Conservation (phyloP, 2,888 invertebrate species). For the Nineta flava region DNA sequence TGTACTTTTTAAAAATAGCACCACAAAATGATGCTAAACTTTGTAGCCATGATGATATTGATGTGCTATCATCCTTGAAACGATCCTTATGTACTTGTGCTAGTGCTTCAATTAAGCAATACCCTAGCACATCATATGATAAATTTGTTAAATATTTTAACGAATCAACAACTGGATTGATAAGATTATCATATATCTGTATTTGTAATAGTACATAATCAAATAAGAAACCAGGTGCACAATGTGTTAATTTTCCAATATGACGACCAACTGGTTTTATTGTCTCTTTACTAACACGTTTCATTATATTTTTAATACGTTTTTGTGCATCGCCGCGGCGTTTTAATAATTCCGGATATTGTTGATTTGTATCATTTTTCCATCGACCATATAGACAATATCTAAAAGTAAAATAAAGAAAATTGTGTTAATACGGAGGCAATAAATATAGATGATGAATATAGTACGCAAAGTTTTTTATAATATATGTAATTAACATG, state of each 20-base stretch:
- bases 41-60: constrained; percentile 86
- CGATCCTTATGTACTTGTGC: constrained; percentile 59
- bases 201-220: constrained; percentile 56
- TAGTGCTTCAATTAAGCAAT: constrained; percentile 86
- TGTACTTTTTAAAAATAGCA: constrained; percentile 92
- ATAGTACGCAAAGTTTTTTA: no score
- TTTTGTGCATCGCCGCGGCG: constrained; percentile 78
- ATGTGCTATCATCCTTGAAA: constrained; percentile 78
- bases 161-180: constrained; percentile 87
- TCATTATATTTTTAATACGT: constrained; percentile 91
- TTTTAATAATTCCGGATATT: constrained; percentile 70
- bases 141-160: constrained; percentile 88
- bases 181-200: constrained; percentile 26
- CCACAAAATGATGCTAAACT: constrained; percentile 92
- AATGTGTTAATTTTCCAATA: constrained; percentile 93
- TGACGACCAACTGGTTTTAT: constrained; percentile 91
- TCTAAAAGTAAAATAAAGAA: constrained; percentile 19
- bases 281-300: constrained; percentile 94
- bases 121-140: constrained; percentile 91
- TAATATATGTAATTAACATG: no score
- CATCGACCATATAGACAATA: constrained; percentile 84
- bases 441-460: no score
- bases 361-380: constrained; percentile 79
- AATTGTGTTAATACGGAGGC: no score
- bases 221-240: constrained; percentile 87